Evolutionary conservation across 92 coral and sea anemone species (phyloP).

Genomic region (Plumapathes pennacea): DNA sequence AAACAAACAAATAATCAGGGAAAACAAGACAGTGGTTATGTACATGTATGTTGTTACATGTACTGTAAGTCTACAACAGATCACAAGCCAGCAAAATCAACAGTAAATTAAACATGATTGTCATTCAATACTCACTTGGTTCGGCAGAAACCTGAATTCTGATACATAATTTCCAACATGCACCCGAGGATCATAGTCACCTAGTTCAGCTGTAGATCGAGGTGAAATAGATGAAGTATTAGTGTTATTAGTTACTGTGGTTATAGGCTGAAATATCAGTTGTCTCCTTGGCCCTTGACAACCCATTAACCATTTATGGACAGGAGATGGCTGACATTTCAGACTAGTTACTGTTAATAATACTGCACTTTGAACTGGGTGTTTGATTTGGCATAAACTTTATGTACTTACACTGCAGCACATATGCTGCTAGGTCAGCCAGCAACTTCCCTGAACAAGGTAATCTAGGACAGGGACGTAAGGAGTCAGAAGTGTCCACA

Average conservation of each 20-base stretch:
- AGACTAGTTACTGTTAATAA: too few species aligned
- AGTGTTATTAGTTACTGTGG: too few species aligned
- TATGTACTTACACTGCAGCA: slow-evolving; percentile 84
- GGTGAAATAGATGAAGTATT: neutral
- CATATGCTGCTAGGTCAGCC: slow-evolving; percentile 79
- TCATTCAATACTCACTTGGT: slow-evolving; percentile 60
- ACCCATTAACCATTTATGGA: too few species aligned
- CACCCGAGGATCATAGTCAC: slow-evolving; percentile 68
- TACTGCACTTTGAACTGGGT: too few species aligned
- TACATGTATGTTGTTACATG: too few species aligned
- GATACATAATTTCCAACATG: slow-evolving; percentile 84
- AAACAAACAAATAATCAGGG: neutral
- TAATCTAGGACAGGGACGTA: slow-evolving; percentile 35
- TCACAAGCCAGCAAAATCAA: neutral
- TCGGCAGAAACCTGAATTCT: slow-evolving; percentile 90
- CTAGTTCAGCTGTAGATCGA: slow-evolving; percentile 80
- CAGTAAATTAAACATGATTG: neutral
- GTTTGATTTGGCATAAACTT: too few species aligned
- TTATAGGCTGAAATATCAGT: too few species aligned
- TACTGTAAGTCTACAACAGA: neutral
- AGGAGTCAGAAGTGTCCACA: too few species aligned
- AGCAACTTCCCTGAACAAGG: slow-evolving; percentile 80
- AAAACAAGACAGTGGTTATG: too few species aligned
- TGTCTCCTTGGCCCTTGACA: too few species aligned
- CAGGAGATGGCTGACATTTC: too few species aligned